Conservation (phyloP, 2,888 invertebrate genomes). For the Stenolophus ochropezus region DNA sequence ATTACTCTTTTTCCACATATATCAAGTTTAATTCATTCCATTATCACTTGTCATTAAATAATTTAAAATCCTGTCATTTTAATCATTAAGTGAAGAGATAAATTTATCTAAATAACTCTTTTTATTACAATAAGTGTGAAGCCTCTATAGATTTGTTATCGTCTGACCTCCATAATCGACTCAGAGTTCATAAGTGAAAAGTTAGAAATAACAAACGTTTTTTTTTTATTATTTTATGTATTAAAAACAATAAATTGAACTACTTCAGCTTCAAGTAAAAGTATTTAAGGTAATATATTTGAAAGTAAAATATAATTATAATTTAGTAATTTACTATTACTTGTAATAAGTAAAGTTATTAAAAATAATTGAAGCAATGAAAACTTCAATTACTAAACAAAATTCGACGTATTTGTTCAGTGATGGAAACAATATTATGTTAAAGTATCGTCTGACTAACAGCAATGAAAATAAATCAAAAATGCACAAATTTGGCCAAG, state of each 20-base stretch:
- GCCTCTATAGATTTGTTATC: conserved; percentile 13
- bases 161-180: conserved; percentile 4
- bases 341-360: too few relatives aligned
- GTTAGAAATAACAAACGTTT: conserved; percentile 5
- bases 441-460: conserved; percentile 42
- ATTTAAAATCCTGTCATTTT: conserved; percentile 8
- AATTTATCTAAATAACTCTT: conserved; percentile 31
- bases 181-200: not conserved
- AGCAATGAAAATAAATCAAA: conserved; percentile 48
- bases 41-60: too few relatives aligned
- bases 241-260: too few relatives aligned
- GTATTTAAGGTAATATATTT: too few relatives aligned
- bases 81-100: conserved; percentile 10
- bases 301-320: too few relatives aligned
- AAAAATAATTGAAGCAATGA: too few relatives aligned
- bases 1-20: too few relatives aligned
- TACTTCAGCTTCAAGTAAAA: not conserved
- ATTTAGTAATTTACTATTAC: too few relatives aligned
- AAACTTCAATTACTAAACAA: too few relatives aligned
- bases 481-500: conserved; percentile 48
- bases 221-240: too few relatives aligned
- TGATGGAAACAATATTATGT: conserved; percentile 37
- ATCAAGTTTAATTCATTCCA: too few relatives aligned
- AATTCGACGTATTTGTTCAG: too few relatives aligned
- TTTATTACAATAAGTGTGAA: conserved; percentile 46